Evolutionary conservation across 2,797 vertebrate species (phyloP).

Genomic region (Lophius americanus): DNA sequence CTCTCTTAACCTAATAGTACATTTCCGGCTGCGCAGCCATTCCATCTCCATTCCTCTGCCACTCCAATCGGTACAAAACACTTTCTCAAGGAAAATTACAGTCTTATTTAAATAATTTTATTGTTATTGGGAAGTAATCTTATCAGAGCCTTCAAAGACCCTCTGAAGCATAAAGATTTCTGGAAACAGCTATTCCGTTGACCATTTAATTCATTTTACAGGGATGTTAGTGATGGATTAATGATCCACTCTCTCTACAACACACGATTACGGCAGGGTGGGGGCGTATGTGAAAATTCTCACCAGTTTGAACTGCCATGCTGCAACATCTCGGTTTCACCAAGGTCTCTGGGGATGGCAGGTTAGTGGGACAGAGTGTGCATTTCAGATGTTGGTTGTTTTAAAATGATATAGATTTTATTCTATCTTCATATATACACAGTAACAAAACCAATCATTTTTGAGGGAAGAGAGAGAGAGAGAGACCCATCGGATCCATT

Average conservation of each 20-base stretch:
- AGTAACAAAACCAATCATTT: constrained; percentile 55
- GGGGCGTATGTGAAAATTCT: constrained; percentile 73
- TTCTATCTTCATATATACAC: constrained; percentile 40
- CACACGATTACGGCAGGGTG: constrained; percentile 42
- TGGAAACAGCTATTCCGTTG: background rate
- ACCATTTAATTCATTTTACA: too few relatives aligned
- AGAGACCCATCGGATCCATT: constrained; percentile 9
- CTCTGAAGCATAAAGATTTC: background rate
- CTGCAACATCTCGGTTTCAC: constrained; percentile 84
- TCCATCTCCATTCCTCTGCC: too few relatives aligned
- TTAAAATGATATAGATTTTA: constrained; percentile 33
- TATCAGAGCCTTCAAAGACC: background rate
- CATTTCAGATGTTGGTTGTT: constrained; percentile 59
- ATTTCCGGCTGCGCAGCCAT: too few relatives aligned
- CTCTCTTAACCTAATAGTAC: too few relatives aligned
- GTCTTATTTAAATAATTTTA: too few relatives aligned
- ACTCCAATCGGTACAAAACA: too few relatives aligned
- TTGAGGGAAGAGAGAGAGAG: constrained; percentile 18
- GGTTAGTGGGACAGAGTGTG: constrained; percentile 81
- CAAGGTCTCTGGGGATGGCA: constrained; percentile 84
- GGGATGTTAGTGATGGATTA: background rate
- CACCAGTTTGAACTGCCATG: constrained; percentile 83
- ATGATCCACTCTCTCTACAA: constrained; percentile 39
- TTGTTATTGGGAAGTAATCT: too few relatives aligned
- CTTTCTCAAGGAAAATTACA: too few relatives aligned